Percentiles rank a stretch among this genome's conserved stretches.
Conservation (phyloP, 2,797 vertebrate genomes). For the Myripristis murdjan region DNA sequence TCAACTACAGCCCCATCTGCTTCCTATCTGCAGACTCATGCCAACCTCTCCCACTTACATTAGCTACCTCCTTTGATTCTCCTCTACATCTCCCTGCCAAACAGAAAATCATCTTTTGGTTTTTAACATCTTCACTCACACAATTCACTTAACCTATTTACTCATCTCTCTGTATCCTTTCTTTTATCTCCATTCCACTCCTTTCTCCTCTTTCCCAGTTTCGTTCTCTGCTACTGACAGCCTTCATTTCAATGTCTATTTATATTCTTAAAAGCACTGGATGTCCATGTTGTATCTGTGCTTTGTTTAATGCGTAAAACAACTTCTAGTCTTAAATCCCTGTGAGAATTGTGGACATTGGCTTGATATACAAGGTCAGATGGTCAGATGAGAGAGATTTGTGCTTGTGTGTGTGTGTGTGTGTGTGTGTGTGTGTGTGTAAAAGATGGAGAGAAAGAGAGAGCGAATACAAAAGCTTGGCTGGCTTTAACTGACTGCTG, state of each 20-base stretch:
- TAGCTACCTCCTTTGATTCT: conserved; percentile 25
- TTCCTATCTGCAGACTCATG: conserved; percentile 54
- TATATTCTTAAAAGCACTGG: conserved; percentile 1
- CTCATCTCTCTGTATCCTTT: not conserved
- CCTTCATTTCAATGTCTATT: not conserved
- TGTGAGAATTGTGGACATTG: conserved; percentile 7
- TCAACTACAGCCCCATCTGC: conserved; percentile 55
- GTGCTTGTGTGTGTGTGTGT: no score
- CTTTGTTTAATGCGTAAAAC: no score
- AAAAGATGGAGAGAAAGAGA: not conserved
- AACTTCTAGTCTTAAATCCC: not conserved
- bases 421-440: not conserved
- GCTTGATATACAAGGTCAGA: conserved; percentile 3
- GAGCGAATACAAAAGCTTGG: not conserved
- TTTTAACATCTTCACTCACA: conserved; percentile 9
- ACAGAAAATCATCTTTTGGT: not conserved
- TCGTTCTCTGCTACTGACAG: not conserved
- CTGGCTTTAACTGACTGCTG: not conserved
- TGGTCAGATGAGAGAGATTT: not conserved
- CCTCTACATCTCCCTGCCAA: conserved; percentile 15
- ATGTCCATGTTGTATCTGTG: conserved; percentile 5
- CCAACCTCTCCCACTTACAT: conserved; percentile 38
- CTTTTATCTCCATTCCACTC: not conserved
- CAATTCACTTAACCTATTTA: conserved; percentile 13
- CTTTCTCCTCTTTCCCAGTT: not conserved